Base-by-base conservation (phyloP, 1,140 invertebrate genomes). In the Leptinotarsa undecemlineata region DNA sequence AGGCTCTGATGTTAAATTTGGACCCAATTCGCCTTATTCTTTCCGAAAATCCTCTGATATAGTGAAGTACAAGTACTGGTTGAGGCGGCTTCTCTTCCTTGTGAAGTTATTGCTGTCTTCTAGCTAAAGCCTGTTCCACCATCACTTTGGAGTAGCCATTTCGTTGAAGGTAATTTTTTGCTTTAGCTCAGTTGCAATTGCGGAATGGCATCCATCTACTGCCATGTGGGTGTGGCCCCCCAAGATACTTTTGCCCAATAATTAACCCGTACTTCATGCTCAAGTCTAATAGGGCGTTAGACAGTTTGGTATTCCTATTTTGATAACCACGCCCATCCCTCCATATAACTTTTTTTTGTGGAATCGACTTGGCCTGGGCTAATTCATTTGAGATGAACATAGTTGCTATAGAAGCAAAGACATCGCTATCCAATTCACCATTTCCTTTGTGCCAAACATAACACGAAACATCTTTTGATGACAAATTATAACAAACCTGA, bases 401-500 rank as follows among this genome's bases (percentile, higher is more conserved):
- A n/a, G 63, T 20, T 68, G 51, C 61, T n/a, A 72, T 75, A 42
- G 74, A 67, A 15, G 74, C 48, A 68, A 75, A 75, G 13, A 73
- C 74, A 61, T 75, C 63, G 6, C 63, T 73, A 48, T 75, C 62
- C 15, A 68, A 19, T 6, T 71, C 69, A 57, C 74, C 81, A 19
- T 71, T 48, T 74, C 61, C 63, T 62, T 82, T 81, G 26, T 75
- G 60, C 81, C 81, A 82, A 33, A 81, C 68, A 72, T 78, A 82
- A 75, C 79, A 83, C 72, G 72, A 73, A 42, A 75, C 79, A 67
- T 79, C 71, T 51, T 79, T 79, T 15, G 48, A 73, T 17, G 14
- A 57, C 67, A 79, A 72, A 75, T 81, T 77, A 75, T 77, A 83
- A 67, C 79, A 73, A 47, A 80, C 81, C 47, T 79, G 78, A 75